Evolutionary conservation across 2,888 invertebrate genomes (phyloP).

Genomic region (Sesia bembeciformis): DNA sequence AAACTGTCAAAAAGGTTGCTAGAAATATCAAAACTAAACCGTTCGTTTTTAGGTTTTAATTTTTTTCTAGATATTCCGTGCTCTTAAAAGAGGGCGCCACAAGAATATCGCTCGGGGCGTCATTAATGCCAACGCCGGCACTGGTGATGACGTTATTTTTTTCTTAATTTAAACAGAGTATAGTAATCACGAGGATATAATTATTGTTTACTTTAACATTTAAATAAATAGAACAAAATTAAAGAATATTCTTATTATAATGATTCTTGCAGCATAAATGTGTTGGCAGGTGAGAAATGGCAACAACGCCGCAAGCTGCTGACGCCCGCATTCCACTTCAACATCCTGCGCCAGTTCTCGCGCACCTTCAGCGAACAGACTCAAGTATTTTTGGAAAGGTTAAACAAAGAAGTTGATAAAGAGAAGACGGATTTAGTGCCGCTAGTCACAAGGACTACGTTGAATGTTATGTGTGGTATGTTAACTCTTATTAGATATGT

Average conservation of each 20-base stretch:
- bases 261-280: neutral
- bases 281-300: slow-evolving; percentile 47
- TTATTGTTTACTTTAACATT: no score
- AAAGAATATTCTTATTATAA: neutral
- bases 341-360: slow-evolving; percentile 44
- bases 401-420: slow-evolving; percentile 18
- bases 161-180: no score
- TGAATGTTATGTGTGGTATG: slow-evolving; percentile 71
- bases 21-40: no score
- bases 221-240: no score
- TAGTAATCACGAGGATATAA: no score
- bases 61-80: no score
- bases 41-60: no score
- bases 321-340: slow-evolving; percentile 62
- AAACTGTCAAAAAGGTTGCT: no score
- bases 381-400: slow-evolving; percentile 20
- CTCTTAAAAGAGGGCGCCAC: no score
- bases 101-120: no score
- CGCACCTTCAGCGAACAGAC: slow-evolving; percentile 40
- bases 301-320: slow-evolving; percentile 48
- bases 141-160: no score
- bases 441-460: slow-evolving; percentile 58
- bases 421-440: slow-evolving; percentile 51
- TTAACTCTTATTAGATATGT: neutral
- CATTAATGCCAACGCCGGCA: no score